These are phyloP conservation scores for Pyrocephalus nanus DNA, from an alignment of 2,797 vertebrate genomes.

Conservation along the genomic window DNA sequence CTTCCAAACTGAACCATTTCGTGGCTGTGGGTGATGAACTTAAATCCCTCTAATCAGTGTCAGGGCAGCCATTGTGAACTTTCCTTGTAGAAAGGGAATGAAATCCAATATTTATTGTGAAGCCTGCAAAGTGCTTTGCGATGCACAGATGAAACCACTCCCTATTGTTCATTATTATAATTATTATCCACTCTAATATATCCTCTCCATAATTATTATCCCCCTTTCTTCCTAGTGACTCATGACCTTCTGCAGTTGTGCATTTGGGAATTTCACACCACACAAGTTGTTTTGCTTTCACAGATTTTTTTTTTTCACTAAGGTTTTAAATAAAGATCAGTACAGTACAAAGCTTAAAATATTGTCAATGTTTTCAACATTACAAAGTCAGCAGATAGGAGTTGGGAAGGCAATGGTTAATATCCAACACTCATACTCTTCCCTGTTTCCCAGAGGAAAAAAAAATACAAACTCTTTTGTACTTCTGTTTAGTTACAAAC, in stretches of 20 bases:
- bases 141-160: not conserved
- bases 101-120: not conserved
- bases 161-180: not conserved
- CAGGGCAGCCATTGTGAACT: not conserved
- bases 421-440: not conserved
- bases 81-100: not conserved
- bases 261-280: slow-evolving; percentile 36
- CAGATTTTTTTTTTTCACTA: not conserved
- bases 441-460: not conserved
- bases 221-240: not conserved
- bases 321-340: slow-evolving; percentile 44
- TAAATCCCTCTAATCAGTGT: not conserved
- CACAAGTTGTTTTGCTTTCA: not conserved
- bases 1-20: not conserved
- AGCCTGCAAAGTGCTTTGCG: not conserved
- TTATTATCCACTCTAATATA: not conserved
- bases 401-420: not conserved
- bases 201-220: not conserved
- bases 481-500: slow-evolving; percentile 43
- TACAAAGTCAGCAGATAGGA: slow-evolving; percentile 39
- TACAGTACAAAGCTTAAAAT: slow-evolving; percentile 59
- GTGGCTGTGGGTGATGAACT: not conserved
- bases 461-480: slow-evolving; percentile 17
- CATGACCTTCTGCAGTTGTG: not conserved
- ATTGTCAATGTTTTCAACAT: slow-evolving; percentile 37